Base-by-base conservation (phyloP, 2,113 vertebrate genomes). In the Hippopotamus amphibius region DNA sequence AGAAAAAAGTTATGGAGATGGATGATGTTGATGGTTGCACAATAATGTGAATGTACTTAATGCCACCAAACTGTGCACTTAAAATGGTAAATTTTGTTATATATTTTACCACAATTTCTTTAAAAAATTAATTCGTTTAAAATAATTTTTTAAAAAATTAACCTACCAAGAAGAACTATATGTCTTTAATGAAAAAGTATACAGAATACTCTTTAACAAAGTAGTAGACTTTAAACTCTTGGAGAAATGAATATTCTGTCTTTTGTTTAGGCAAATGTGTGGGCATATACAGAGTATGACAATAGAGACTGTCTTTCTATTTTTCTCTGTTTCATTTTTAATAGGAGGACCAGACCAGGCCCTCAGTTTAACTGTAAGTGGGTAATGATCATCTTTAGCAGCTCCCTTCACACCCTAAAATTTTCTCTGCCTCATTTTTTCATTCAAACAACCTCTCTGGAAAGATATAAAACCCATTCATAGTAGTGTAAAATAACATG, bases 161-260 rank as follows among this genome's bases (percentile, higher is more conserved):
- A 3, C 79, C 37, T 92, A 86, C 8, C 80, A 16, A 95, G 5
- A 93, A 68, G 46, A 97, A 66, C 53, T 66, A 69, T 66, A 2
- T 84, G 61, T 89, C 14, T 24, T 12, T 95, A 96, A 71, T 76
- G 48, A 93, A 84, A 93, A 93, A 48, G 21, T 69, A 68, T 2
- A 5, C 87, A 77, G n/a, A 84, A 41, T 50, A 14, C 33, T 53
- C 94, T 97, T 89, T 17, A 28, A 69, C 87, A 96, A 95, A 87
- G 55, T 66, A 84, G 71, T 94, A 15, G 41, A 96, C 93, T 95
- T 98, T 57, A 81, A 28, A 76, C 86, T 81, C 28, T 94, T 96
- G 82, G 63, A 74, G 9, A 98, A 97, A 97, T 33, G 33, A 86
- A 41, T 85, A 96, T 30, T 91, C 72, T 89, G 50, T 95, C 63